Percentiles rank a stretch among this genome's conserved stretches.
These are phyloP conservation scores for Pseudomyrmex sp. DNA, from an alignment of 1,140 invertebrate genomes.

Conservation along the genomic window DNA sequence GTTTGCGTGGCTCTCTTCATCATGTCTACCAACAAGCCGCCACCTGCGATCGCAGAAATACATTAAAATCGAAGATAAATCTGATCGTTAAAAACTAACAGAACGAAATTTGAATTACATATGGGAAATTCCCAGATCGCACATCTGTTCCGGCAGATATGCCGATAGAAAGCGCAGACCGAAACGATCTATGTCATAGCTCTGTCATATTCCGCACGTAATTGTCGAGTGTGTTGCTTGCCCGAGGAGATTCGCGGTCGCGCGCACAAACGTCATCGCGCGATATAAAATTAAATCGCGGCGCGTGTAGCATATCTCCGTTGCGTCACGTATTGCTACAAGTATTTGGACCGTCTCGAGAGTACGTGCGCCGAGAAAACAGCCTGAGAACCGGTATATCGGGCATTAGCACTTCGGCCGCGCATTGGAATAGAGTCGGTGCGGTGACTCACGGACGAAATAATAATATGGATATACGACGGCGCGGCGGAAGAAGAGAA, in stretches of 20 bases:
- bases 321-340: constrained; percentile 63
- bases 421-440: constrained; percentile 38
- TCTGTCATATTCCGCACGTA: no score
- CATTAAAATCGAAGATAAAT: no score
- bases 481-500: neutral
- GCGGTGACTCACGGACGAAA: constrained; percentile 61
- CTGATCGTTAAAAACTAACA: no score
- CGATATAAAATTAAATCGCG: constrained; percentile 62
- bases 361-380: constrained; percentile 14
- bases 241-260: neutral
- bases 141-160: no score
- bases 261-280: constrained; percentile 24
- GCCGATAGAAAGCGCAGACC: no score
- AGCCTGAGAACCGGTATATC: constrained; percentile 42
- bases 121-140: no score
- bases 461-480: constrained; percentile 31
- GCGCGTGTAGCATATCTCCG: constrained; percentile 24
- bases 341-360: constrained; percentile 68
- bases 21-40: constrained; percentile 95
- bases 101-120: no score
- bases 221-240: no score
- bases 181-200: no score
- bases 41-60: constrained; percentile 86
- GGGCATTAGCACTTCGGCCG: constrained; percentile 59
- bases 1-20: constrained; percentile 96